A percentile compares a stretch with the other conserved stretches of the same genome.
phyloP scores from a whole-genome alignment of 2,888 invertebrate genomes.

The Drosophila planitibia region DNA sequence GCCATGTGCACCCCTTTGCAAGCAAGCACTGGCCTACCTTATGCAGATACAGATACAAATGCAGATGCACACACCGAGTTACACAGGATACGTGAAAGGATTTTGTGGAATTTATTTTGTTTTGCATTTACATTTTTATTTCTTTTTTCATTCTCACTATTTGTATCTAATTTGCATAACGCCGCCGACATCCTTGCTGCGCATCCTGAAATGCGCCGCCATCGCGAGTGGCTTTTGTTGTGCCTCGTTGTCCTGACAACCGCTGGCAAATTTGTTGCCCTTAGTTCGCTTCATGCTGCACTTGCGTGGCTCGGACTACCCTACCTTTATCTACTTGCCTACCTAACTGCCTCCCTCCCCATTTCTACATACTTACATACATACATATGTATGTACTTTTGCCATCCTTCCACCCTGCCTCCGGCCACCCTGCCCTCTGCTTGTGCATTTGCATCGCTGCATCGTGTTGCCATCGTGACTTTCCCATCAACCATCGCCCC shows the following conservation, averaged over 20 bases:
- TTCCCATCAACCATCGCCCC: slow-evolving; percentile 5
- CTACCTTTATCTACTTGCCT: slow-evolving; percentile 1
- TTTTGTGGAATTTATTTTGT: slow-evolving; percentile 70
- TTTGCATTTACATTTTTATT: slow-evolving; percentile 66
- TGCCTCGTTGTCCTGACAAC: slow-evolving; percentile 71
- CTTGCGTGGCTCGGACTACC: slow-evolving; percentile 26
- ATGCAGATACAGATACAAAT: slow-evolving; percentile 40
- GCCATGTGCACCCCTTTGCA: slow-evolving; percentile 48
- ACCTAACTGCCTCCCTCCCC: background rate
- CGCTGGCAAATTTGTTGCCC: slow-evolving; percentile 67
- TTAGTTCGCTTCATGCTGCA: slow-evolving; percentile 18
- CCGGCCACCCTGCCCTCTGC: background rate
- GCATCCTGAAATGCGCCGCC: slow-evolving; percentile 67
- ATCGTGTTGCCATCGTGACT: slow-evolving; percentile 43
- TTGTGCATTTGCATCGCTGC: slow-evolving; percentile 73
- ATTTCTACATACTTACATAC: background rate
- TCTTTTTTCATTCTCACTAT: slow-evolving; percentile 54
- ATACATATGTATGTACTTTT: background rate
- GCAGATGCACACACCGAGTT: slow-evolving; percentile 13
- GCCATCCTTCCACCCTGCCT: background rate
- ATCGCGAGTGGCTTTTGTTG: slow-evolving; percentile 46
- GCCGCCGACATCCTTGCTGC: slow-evolving; percentile 60
- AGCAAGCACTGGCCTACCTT: slow-evolving; percentile 53
- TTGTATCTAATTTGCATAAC: slow-evolving; percentile 83
- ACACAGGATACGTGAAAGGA: slow-evolving; percentile 68